Evolutionary conservation across 2,888 invertebrate species (phyloP).

Genomic region (Hydroisotoma schaefferi): DNA sequence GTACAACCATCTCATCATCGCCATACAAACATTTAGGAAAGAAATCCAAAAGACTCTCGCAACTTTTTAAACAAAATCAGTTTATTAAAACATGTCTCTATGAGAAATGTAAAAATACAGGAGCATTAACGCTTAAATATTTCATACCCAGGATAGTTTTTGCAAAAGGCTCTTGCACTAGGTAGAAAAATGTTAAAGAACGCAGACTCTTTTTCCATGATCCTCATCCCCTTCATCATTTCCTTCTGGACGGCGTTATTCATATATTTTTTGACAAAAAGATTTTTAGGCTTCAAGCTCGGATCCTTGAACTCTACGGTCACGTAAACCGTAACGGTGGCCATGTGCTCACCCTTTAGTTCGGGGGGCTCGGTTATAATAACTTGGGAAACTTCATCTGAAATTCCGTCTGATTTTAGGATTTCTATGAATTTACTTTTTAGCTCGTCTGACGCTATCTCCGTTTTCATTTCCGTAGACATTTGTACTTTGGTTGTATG

Average conservation of each 20-base stretch:
- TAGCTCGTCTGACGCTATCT: background rate
- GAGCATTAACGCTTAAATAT: too few species aligned
- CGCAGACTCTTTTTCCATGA: constrained; percentile 30
- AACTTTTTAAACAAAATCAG: background rate
- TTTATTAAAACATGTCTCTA: background rate
- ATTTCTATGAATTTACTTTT: constrained; percentile 15
- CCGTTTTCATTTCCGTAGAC: too few species aligned
- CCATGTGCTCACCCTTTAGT: constrained; percentile 24
- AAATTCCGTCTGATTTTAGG: constrained; percentile 18
- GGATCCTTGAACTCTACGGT: constrained; percentile 23
- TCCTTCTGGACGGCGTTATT: background rate
- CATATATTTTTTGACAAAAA: constrained; percentile 28
- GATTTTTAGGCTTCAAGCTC: constrained; percentile 14
- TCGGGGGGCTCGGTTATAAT: constrained; percentile 15
- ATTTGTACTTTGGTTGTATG: too few species aligned
- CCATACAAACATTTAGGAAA: constrained; percentile 31
- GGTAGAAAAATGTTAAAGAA: constrained; percentile 28
- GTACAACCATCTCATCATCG: constrained; percentile 24
- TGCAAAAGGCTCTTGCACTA: constrained; percentile 22
- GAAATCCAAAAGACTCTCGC: constrained; percentile 13
- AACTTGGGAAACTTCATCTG: constrained; percentile 17
- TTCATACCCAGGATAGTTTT: constrained; percentile 19
- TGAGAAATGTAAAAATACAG: too few species aligned
- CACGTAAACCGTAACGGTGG: constrained; percentile 15
- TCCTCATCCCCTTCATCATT: constrained; percentile 12